Evolutionary conservation across 2,888 invertebrate genomes (phyloP).

Genomic region (Aethes cnicana): DNA sequence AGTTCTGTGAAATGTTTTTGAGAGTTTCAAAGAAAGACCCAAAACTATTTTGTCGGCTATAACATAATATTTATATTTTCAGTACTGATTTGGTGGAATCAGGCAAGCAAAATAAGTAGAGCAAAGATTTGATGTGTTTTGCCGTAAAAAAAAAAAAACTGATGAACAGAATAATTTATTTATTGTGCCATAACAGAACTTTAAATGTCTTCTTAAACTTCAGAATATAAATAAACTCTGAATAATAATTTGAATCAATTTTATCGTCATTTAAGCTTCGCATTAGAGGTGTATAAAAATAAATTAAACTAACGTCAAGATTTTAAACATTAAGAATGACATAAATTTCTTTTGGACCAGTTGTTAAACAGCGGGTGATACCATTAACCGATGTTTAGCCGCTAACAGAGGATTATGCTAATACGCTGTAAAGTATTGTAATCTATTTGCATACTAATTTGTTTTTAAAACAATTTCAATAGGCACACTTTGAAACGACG

Average conservation of each 20-base stretch:
- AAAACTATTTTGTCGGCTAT: too few relatives aligned
- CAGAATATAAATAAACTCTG: too few relatives aligned
- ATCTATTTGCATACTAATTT: slow-evolving; percentile 21
- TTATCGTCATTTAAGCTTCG: too few relatives aligned
- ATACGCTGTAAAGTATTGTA: slow-evolving; percentile 14
- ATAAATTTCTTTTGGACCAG: slow-evolving; percentile 22
- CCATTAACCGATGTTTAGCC: neutral
- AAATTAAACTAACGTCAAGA: slow-evolving; percentile 11
- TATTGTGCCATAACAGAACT: neutral
- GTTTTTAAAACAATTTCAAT: neutral
- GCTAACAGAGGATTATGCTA: slow-evolving; percentile 25
- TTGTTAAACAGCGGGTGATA: slow-evolving; percentile 17
- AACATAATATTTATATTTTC: too few relatives aligned
- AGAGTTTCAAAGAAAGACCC: too few relatives aligned
- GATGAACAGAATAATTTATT: neutral
- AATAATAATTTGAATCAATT: too few relatives aligned
- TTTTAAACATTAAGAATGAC: slow-evolving; percentile 9
- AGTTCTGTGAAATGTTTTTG: too few relatives aligned
- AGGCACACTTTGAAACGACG: neutral
- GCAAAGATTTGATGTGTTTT: too few relatives aligned
- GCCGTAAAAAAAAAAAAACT: too few relatives aligned
- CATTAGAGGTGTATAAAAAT: too few relatives aligned
- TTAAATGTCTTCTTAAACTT: neutral
- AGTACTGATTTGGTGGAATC: too few relatives aligned
- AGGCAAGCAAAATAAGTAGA: too few relatives aligned